Percentiles rank a stretch among this genome's conserved stretches.
Conservation (phyloP, 2,797 vertebrate species). For the Alauda arvensis region DNA sequence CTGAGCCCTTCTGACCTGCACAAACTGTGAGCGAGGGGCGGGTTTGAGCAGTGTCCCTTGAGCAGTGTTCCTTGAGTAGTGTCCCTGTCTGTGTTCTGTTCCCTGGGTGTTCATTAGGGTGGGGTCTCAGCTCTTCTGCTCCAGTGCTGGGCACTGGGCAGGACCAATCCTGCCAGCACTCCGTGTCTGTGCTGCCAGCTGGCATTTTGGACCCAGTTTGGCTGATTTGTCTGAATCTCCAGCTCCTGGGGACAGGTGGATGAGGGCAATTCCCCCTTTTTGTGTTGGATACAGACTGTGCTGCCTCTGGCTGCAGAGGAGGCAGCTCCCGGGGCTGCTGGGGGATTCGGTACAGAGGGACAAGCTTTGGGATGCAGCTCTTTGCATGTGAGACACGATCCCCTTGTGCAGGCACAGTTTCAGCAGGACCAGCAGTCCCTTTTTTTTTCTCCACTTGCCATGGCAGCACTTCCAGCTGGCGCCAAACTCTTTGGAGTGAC, state of each 20-base stretch:
- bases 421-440: background rate
- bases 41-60: background rate
- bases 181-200: background rate
- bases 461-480: background rate
- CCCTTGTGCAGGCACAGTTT: background rate
- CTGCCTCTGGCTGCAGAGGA: background rate
- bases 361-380: background rate
- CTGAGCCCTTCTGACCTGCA: background rate
- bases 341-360: background rate
- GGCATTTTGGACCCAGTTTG: rapidly evolving
- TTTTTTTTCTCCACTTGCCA: background rate
- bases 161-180: background rate
- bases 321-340: background rate
- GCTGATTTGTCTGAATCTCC: background rate
- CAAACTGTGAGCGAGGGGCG: rapidly evolving
- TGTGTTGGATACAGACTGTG: background rate
- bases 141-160: background rate
- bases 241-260: background rate
- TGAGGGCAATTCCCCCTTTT: background rate
- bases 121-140: background rate
- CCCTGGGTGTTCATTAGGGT: background rate
- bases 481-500: background rate
- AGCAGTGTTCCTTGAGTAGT: background rate
- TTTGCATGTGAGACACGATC: rapidly evolving
- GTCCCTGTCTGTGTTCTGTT: background rate